Conservation (phyloP, 2,888 invertebrate genomes). For the Cheilosia grossa region DNA sequence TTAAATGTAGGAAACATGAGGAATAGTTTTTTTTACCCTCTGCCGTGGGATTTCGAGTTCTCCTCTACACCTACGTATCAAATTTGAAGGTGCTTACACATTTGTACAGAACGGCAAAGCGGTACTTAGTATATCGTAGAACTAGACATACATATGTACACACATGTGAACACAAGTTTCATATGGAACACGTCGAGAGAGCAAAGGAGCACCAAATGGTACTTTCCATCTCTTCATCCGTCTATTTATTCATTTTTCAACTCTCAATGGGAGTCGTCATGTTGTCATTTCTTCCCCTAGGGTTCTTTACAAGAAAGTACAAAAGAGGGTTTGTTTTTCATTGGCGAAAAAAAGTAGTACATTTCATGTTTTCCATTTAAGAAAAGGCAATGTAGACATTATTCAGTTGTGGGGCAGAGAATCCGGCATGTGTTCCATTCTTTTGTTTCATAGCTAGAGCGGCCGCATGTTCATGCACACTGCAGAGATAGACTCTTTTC, state of each 20-base stretch:
- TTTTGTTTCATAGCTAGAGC: background rate
- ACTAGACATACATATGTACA: conserved; percentile 14
- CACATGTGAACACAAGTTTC: conserved; percentile 29
- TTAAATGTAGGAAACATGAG: conserved; percentile 36
- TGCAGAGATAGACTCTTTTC: conserved; percentile 39
- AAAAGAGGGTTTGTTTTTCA: conserved; percentile 40
- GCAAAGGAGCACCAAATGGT: conserved; percentile 63
- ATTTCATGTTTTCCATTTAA: conserved; percentile 56
- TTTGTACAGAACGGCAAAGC: conserved; percentile 34
- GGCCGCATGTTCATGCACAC: conserved; percentile 11
- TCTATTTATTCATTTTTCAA: conserved; percentile 66
- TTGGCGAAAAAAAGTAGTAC: conserved; percentile 38
- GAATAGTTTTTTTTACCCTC: conserved; percentile 17
- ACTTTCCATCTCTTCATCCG: conserved; percentile 61
- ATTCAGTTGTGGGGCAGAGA: background rate
- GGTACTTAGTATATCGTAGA: conserved; percentile 34
- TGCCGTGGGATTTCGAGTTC: conserved; percentile 32
- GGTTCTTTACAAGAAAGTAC: conserved; percentile 53
- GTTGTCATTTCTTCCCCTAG: conserved; percentile 60
- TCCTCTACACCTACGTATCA: conserved; percentile 31
- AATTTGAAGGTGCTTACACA: conserved; percentile 41
- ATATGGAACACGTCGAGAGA: conserved; percentile 53
- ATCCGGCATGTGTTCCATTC: conserved; percentile 1
- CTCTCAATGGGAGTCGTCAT: conserved; percentile 65
- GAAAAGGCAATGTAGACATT: conserved; percentile 55